phyloP scores from a whole-genome alignment of 2,797 vertebrate species.

The Brachyrhaphis roseni region DNA sequence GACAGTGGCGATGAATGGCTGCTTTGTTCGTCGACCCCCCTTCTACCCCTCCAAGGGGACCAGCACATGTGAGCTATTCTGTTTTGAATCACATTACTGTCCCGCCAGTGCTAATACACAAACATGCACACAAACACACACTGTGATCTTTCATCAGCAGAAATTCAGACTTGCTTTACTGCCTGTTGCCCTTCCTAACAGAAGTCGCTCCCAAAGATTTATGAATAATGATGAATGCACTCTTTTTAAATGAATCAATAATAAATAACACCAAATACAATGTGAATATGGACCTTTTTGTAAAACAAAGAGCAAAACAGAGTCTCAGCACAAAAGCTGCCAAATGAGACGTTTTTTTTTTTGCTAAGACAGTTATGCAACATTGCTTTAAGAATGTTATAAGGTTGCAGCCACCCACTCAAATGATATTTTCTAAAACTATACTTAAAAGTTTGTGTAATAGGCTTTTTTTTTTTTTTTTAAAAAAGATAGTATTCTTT shows the following conservation, averaged over 20 bases:
- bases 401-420: background rate
- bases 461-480: background rate
- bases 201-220: background rate
- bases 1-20: constrained; percentile 74
- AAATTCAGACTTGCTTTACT: background rate
- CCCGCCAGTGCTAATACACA: constrained; percentile 45
- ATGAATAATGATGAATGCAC: background rate
- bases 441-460: background rate
- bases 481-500: background rate
- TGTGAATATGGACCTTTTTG: background rate
- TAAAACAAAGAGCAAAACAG: background rate
- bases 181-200: background rate
- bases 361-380: background rate
- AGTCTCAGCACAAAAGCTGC: background rate
- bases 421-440: background rate
- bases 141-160: constrained; percentile 6
- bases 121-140: constrained; percentile 23
- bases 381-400: background rate
- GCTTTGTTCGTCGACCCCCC: constrained; percentile 68
- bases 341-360: background rate
- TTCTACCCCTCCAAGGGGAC: constrained; percentile 63
- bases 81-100: constrained; percentile 75
- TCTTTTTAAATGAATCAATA: background rate
- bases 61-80: constrained; percentile 73
- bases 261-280: background rate